Evolutionary conservation across 2,888 invertebrate species (phyloP).

Genomic region (Polymixis flavicincta): DNA sequence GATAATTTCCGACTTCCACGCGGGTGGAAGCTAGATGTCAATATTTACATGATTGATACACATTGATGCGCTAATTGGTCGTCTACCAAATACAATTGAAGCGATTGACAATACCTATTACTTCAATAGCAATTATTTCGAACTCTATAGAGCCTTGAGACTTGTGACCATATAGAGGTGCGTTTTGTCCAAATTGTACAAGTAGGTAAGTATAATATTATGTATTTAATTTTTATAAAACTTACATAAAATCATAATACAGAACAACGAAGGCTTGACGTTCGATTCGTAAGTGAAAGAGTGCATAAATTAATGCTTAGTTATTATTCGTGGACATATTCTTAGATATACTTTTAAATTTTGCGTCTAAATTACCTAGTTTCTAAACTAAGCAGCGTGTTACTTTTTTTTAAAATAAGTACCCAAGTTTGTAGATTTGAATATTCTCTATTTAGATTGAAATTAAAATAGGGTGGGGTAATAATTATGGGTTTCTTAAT

Average conservation of each 20-base stretch:
- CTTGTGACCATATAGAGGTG: too few species aligned
- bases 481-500: not conserved
- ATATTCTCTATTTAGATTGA: not conserved
- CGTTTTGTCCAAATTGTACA: not conserved
- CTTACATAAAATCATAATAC: too few species aligned
- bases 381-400: not conserved
- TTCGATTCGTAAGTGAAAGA: constrained; percentile 20
- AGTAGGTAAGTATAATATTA: not conserved
- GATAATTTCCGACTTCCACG: too few species aligned
- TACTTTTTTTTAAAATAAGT: too few species aligned
- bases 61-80: too few species aligned
- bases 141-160: too few species aligned
- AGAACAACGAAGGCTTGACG: not conserved
- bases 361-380: not conserved
- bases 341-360: not conserved
- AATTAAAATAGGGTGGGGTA: not conserved
- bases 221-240: not conserved
- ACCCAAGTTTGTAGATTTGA: not conserved
- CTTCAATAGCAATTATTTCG: too few species aligned
- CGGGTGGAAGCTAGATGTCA: too few species aligned
- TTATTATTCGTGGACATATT: too few species aligned
- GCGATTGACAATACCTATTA: too few species aligned
- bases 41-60: too few species aligned
- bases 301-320: constrained; percentile 11
- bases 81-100: too few species aligned